Evolutionary conservation across 2,888 invertebrate species (phyloP).

Genomic region (Lycaena phlaeas): DNA sequence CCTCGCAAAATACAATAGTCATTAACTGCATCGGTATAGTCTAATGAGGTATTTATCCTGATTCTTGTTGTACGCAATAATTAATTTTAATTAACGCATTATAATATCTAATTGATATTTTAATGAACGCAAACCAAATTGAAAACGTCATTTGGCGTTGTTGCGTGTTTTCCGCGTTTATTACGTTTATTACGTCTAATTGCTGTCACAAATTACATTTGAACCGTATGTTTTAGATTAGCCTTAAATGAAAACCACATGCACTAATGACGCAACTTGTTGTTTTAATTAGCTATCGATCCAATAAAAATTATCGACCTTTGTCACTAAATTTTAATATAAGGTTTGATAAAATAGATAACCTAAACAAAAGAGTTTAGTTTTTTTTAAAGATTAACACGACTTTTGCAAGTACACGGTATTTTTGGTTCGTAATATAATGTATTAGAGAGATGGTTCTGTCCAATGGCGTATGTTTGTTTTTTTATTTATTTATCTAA

Average conservation of each 20-base stretch:
- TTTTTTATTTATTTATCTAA: too few species aligned
- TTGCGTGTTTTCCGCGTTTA: conserved; percentile 7
- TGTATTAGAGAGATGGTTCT: too few species aligned
- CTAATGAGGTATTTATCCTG: conserved; percentile 4
- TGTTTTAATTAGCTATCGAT: conserved; percentile 4
- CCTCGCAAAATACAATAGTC: conserved; percentile 5
- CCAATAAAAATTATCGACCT: too few species aligned
- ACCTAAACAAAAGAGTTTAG: too few species aligned
- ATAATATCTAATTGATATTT: conserved; percentile 8
- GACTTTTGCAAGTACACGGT: too few species aligned
- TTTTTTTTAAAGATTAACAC: too few species aligned
- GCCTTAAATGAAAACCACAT: conserved; percentile 16
- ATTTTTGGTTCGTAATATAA: too few species aligned
- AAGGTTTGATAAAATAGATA: too few species aligned
- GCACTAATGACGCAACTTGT: conserved; percentile 17
- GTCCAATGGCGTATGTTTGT: too few species aligned
- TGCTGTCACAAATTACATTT: conserved; percentile 10
- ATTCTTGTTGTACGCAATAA: conserved; percentile 1
- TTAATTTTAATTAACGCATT: conserved; percentile 9
- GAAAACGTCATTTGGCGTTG: conserved; percentile 6
- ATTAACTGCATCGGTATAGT: too few species aligned
- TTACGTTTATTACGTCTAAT: conserved; percentile 10
- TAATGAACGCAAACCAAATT: conserved; percentile 10
- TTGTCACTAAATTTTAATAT: too few species aligned
- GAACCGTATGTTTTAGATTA: conserved; percentile 11